These are phyloP conservation scores for Lophotriccus pileatus DNA, from an alignment of 2,797 vertebrate genomes.

Conservation along the genomic window DNA sequence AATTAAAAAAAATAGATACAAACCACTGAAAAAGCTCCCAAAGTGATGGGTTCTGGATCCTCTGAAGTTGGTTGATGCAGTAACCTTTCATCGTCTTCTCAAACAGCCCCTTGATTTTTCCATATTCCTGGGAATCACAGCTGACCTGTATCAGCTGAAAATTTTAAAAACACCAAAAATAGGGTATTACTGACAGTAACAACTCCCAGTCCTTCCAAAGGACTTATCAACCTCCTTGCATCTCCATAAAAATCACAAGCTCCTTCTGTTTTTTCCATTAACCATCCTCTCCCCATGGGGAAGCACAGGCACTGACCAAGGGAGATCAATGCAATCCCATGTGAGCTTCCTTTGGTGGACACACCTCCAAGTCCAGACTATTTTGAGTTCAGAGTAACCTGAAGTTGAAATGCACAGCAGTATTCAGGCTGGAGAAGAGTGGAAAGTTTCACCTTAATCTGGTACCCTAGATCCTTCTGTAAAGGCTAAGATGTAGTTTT, in stretches of 20 bases:
- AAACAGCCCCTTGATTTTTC: slow-evolving; percentile 74
- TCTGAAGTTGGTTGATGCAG: slow-evolving; percentile 74
- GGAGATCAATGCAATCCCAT: neutral
- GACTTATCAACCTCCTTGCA: neutral
- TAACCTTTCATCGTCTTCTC: slow-evolving; percentile 72
- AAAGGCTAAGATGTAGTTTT: neutral
- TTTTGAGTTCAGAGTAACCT: neutral
- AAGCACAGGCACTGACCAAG: neutral
- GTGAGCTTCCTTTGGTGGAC: accelerated
- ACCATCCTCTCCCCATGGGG: neutral
- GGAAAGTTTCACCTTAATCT: neutral
- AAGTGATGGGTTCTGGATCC: slow-evolving; percentile 87
- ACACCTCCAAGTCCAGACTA: neutral
- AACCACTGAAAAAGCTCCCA: slow-evolving; percentile 91
- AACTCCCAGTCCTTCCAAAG: neutral
- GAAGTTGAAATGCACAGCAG: neutral
- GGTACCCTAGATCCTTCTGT: neutral
- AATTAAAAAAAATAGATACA: slow-evolving; percentile 37
- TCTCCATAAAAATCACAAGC: neutral
- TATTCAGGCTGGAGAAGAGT: neutral
- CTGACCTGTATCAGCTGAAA: slow-evolving; percentile 50
- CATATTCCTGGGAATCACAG: slow-evolving; percentile 65
- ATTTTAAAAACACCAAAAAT: neutral
- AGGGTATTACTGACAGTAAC: neutral
- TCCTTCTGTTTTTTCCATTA: neutral